These are phyloP conservation scores for Plecturocebus donacophilus DNA, from an alignment of 2,113 vertebrate genomes.

Conservation along the genomic window DNA sequence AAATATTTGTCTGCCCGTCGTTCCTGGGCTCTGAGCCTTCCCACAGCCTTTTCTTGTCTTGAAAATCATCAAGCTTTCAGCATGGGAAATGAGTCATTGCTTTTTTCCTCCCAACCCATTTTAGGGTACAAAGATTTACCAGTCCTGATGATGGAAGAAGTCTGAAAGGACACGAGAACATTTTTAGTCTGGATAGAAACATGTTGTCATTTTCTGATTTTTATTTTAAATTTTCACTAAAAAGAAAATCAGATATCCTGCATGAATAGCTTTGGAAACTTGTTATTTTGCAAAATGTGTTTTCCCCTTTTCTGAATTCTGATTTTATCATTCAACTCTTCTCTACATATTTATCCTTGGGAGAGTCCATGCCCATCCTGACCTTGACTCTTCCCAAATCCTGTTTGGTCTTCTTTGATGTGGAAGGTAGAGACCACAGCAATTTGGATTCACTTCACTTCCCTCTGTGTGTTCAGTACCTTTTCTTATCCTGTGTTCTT, in stretches of 20 bases:
- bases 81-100: neutral
- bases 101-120: neutral
- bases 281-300: neutral
- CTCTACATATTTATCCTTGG: constrained; percentile 32
- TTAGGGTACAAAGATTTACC: neutral
- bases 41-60: constrained; percentile 19
- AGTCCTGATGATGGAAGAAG: neutral
- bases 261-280: neutral
- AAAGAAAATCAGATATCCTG: neutral
- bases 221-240: neutral
- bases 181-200: constrained; percentile 19
- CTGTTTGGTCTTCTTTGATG: constrained; percentile 46
- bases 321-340: neutral
- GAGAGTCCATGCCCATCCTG: neutral
- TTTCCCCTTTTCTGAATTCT: constrained; percentile 38
- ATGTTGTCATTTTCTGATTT: constrained; percentile 26
- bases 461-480: neutral
- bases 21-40: neutral
- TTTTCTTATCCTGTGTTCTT: constrained; percentile 30
- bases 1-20: neutral
- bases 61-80: constrained; percentile 22
- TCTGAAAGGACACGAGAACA: neutral
- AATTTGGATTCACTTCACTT: neutral
- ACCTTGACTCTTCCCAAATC: constrained; percentile 38
- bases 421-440: neutral